Evolutionary conservation across 2,888 invertebrate genomes (phyloP), one percentile per base, ranked within the genome.

Genomic region (Sinotaia quadrata): DNA sequence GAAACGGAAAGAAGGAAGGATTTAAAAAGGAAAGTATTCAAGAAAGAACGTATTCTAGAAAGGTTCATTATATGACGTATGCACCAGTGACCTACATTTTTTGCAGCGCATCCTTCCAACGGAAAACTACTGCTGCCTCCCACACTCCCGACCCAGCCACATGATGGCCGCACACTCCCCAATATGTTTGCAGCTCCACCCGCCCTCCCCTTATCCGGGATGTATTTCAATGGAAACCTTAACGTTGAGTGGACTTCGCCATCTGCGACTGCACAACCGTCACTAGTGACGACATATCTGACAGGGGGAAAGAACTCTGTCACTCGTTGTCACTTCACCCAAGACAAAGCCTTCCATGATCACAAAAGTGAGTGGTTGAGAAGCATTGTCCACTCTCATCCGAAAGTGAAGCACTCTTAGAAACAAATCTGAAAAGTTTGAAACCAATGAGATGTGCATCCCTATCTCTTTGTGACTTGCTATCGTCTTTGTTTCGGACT

Each of bases 191-290:
- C 56, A 4, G 12, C 36, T 15, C 24, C 58, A 7, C 34, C 81
- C 1, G 75, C 75, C 58, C 78, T 82, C 76, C 72, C 81, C 7
- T 71, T 84, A 24, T 76, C 84, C n/a, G 79, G 81, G 49, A 81
- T 81, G 75, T 81, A 82, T 72, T 75, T 82, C 68, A 81, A 80
- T 72, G 75, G 80, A 37, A 81, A 81, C 68, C 65, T 79, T 41
- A 75, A 72, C 41, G 75, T 77, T 56, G 84, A 82, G 63, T 84
- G 84, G 84, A 70, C 81, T 7, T 78, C 80, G 27, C n/a, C n/a
- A n/a, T 62, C 81, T 34, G 62, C 67, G 21, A 51, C 77, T 24
- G 61, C 80, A 44, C 61, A 65, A 5, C 47, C 78, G n/a, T 68
- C 76, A 4, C 69, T 77, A 37, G 60, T 77, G 52, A 73, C 77